Evolutionary conservation across 2,797 vertebrate genomes (phyloP).

Genomic region (Hemibagrus guttatus): DNA sequence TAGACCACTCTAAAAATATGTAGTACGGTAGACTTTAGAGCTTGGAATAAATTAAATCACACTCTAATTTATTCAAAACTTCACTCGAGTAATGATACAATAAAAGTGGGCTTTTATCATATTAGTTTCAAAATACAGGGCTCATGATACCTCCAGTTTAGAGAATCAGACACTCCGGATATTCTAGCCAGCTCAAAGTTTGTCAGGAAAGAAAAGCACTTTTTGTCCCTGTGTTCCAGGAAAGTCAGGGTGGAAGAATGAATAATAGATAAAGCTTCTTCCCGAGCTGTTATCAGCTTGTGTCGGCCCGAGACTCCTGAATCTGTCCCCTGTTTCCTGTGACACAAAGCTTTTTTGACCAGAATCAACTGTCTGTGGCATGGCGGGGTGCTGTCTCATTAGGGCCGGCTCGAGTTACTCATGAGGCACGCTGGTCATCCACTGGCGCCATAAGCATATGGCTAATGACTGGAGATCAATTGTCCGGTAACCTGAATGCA

Average conservation of each 20-base stretch:
- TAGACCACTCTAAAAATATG: slow-evolving; percentile 21
- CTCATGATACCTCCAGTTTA: slow-evolving; percentile 11
- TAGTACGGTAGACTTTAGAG: slow-evolving; percentile 11
- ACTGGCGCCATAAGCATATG: slow-evolving; percentile 77
- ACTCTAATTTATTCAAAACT: slow-evolving; percentile 19
- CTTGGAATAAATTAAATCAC: slow-evolving; percentile 15
- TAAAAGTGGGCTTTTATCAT: slow-evolving; percentile 10
- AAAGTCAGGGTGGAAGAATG: slow-evolving; percentile 52
- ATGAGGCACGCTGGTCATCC: slow-evolving; percentile 69
- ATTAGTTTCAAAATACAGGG: slow-evolving; percentile 27
- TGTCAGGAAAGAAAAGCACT: slow-evolving; percentile 30
- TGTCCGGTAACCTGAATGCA: slow-evolving; percentile 72
- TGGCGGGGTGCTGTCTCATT: slow-evolving; percentile 61
- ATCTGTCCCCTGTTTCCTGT: slow-evolving; percentile 63
- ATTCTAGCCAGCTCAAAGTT: slow-evolving; percentile 37
- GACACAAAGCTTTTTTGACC: slow-evolving; percentile 65
- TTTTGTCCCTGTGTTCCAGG: slow-evolving; percentile 49
- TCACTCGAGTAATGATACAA: slow-evolving; percentile 11
- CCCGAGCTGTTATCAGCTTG: slow-evolving; percentile 55
- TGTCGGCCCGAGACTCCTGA: slow-evolving; percentile 45
- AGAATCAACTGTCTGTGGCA: slow-evolving; percentile 68
- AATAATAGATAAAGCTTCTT: slow-evolving; percentile 59
- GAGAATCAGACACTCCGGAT: slow-evolving; percentile 18
- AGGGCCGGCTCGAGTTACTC: slow-evolving; percentile 67
- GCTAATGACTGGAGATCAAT: slow-evolving; percentile 81